Conservation (phyloP, 2,113 vertebrate genomes). For the Plectropomus leopardus region DNA sequence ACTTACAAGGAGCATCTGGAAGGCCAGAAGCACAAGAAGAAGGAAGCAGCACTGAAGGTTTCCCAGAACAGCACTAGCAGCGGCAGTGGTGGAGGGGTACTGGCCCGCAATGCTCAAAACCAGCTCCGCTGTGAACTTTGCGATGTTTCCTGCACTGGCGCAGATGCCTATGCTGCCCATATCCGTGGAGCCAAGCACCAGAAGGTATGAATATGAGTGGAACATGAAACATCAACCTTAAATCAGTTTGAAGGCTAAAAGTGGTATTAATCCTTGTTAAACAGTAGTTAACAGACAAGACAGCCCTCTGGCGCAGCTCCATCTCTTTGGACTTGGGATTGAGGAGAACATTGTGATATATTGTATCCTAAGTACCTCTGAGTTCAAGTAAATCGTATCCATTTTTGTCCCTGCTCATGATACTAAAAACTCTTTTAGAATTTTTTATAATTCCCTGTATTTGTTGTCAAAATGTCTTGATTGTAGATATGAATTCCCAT, state of each 20-base stretch:
- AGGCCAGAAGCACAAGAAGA: constrained; percentile 99
- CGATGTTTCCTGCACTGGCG: constrained; percentile 97
- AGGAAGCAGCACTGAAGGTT: constrained; percentile 95
- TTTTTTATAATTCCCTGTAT: background rate
- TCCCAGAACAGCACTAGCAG: constrained; percentile 89
- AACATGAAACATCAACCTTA: background rate
- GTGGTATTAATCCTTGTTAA: background rate
- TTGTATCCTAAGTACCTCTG: too few relatives aligned
- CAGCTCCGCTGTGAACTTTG: constrained; percentile 98
- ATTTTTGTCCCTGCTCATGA: too few relatives aligned
- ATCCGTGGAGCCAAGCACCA: constrained; percentile 99
- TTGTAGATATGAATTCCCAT: background rate
- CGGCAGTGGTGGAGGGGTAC: constrained; percentile 79
- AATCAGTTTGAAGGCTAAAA: background rate
- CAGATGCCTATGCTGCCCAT: constrained; percentile 97
- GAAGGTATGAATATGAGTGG: constrained; percentile 85
- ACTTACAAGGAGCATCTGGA: constrained; percentile 99
- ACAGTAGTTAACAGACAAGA: background rate
- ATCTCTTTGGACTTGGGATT: background rate
- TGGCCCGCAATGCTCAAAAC: constrained; percentile 94
- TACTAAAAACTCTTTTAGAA: background rate
- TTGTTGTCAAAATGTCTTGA: background rate
- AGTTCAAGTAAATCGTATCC: too few relatives aligned
- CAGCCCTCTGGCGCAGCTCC: background rate
- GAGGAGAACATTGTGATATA: too few relatives aligned